A percentile compares a stretch with the other conserved stretches of the same genome.
Evolutionary conservation across 2,113 vertebrate genomes (phyloP).

Genomic region (Sialia sialis): DNA sequence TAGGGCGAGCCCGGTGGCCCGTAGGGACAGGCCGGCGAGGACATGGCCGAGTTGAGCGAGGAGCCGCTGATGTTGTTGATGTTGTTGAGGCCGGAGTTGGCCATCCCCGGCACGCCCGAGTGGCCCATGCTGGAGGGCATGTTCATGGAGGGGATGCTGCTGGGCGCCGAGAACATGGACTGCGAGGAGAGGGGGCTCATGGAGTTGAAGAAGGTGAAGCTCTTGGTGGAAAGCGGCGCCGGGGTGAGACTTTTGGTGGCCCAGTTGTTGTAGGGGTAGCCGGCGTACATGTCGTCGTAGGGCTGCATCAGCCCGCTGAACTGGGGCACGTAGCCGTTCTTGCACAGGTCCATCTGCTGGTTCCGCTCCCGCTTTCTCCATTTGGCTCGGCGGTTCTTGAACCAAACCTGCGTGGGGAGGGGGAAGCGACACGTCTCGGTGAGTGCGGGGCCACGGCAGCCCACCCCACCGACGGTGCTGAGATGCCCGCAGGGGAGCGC

Average conservation of each 20-base stretch:
- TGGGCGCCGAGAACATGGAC: conserved; percentile 95
- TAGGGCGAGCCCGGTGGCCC: conserved; percentile 92
- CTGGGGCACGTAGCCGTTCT: conserved; percentile 98
- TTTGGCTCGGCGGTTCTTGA: conserved; percentile 97
- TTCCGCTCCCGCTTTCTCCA: conserved; percentile 98
- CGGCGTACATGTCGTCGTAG: conserved; percentile 96
- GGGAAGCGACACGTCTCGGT: neutral
- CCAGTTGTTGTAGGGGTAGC: conserved; percentile 99
- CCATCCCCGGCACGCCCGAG: conserved; percentile 89
- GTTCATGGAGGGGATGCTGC: conserved; percentile 96
- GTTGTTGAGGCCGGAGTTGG: conserved; percentile 89
- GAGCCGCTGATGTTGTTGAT: conserved; percentile 95
- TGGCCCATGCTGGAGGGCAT: conserved; percentile 96
- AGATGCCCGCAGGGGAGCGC: neutral
- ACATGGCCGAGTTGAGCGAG: conserved; percentile 93
- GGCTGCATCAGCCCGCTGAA: conserved; percentile 98
- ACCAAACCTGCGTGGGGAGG: conserved; percentile 87
- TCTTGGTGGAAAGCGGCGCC: conserved; percentile 92
- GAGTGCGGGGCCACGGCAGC: neutral
- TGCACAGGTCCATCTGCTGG: conserved; percentile 99
- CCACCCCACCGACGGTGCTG: neutral
- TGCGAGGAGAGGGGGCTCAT: conserved; percentile 96
- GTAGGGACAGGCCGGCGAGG: conserved; percentile 91
- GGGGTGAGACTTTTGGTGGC: conserved; percentile 93
- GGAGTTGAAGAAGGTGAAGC: conserved; percentile 99